Evolutionary conservation across 2,113 vertebrate species (phyloP), one percentile per base, ranked within the genome.

Genomic region (Calidris pugnax): DNA sequence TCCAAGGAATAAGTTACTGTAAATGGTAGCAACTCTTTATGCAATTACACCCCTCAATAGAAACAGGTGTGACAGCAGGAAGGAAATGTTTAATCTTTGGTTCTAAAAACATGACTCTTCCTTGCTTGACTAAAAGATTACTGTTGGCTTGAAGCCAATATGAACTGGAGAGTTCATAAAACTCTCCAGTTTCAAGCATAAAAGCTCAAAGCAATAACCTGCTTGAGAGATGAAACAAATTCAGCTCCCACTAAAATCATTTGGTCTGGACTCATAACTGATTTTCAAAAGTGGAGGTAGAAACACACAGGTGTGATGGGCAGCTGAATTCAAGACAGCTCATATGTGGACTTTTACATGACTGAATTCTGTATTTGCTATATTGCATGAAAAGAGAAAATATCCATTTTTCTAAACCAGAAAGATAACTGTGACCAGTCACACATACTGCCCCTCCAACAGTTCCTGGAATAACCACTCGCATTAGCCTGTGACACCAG

Each of bases 51-150:
- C 83, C 32, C 47, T 69, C 53, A 85, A 6, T 50, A 32, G 43
- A 85, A 95, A 94, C 22, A 89, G 73, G 84, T 72, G 37, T 69
- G 86, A 79, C 57, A 85, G 73, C 90, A 92, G 88, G 72, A 94
- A 89, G 77, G 83, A 93, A 85, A 82, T 64, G 30, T 89, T 94
- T 92, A 78, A 73, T 72, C 53, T 82, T 78, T 66, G 27, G 48
- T 81, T 92, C 15, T 87, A 53, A 92, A 92, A 89, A 32, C 66
- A 81, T 18, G 48, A 76, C 45, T 74, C 30, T 37, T 88, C 51
- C 66, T 76, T 67, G 59, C 47, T 37, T 91, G 45, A 85, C 64
- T 91, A 13, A 56, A 92, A 78, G 51, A 78, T n/a, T 33, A 60
- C 9, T 37, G 33, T 53, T 76, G 92, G 69, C 73, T 82, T 32